phyloP scores from a whole-genome alignment of 1,140 invertebrate species.

The Dreissena polymorpha region DNA sequence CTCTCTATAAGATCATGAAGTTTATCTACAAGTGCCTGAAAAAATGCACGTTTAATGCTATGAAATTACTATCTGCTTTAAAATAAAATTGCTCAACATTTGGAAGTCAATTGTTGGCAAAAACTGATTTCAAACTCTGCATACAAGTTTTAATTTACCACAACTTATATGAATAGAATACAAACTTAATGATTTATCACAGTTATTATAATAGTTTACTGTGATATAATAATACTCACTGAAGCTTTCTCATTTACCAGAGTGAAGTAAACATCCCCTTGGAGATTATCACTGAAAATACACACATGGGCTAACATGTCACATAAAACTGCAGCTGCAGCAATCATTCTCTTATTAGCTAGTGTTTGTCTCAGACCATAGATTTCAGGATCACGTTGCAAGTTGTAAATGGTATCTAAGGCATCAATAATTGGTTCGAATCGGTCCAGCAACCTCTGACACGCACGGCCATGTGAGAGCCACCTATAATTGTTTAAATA shows the following conservation, averaged over 20 bases:
- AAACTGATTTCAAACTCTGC: too few species aligned
- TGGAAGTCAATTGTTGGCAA: too few species aligned
- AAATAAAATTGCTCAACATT: too few species aligned
- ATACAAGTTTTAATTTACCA: too few species aligned
- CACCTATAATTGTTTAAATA: background rate
- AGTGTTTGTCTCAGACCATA: slow-evolving; percentile 28
- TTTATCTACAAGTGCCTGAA: slow-evolving; percentile 33
- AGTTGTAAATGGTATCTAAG: slow-evolving; percentile 4
- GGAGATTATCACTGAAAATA: slow-evolving; percentile 18
- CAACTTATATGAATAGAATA: too few species aligned
- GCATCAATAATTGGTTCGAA: slow-evolving; percentile 26
- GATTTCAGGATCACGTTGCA: slow-evolving; percentile 6
- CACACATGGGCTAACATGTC: slow-evolving; percentile 20
- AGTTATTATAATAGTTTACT: too few species aligned
- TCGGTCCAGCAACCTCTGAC: background rate
- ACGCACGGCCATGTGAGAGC: slow-evolving; percentile 9
- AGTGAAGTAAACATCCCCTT: slow-evolving; percentile 24
- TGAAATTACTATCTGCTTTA: too few species aligned
- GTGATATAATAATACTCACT: slow-evolving; percentile 12
- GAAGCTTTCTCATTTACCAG: background rate
- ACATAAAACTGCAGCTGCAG: slow-evolving; percentile 23
- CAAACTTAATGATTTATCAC: too few species aligned
- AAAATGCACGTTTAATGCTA: background rate
- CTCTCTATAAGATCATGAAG: slow-evolving; percentile 20
- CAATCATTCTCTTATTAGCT: slow-evolving; percentile 24